Base-by-base conservation (phyloP, 2,888 invertebrate genomes). In the Drosophila suboccidentalis region DNA sequence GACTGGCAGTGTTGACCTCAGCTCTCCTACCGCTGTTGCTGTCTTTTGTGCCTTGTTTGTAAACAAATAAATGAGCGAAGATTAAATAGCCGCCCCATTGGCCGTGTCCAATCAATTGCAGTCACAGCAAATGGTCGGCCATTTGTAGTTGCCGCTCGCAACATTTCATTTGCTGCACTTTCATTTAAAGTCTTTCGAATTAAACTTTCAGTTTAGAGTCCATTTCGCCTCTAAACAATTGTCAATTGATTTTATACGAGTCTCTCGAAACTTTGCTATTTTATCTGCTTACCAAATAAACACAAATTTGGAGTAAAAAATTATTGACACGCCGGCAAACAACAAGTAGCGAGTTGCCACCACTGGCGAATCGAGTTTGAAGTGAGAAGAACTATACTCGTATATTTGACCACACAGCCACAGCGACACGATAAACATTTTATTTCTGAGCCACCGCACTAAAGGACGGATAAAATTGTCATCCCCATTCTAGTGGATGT, bases 21-120 rank as follows among this genome's bases (percentile, higher is more conserved):
- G 26, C 34, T 9, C 1, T 3, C 2, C 32, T 13, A 2, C 39
- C 46, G 13, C 11, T 11, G 13, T n/a, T 10, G 29, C 32, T 63
- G 63, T 64, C 54, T 46, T 54, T 54, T 55, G 50, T 39, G 58
- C 74, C 63, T 57, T 68, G 76, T 63, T 82, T 72, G 76, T 78
- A 82, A 75, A 82, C 79, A 89, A 90, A 84, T 82, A 84, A 84
- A 87, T 87, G 84, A 73, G 63, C 55, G 43, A 53, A 55, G 68
- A 69, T 83, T 81, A 73, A 50, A 66, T 63, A 57, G 64, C 58
- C 63, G 58, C 41, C 64, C 62, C 29, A 61, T 77, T 57, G 61
- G 57, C 65, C 58, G 41, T 22, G 49, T 32, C 62, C 78, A 74
- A 80, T 80, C 67, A 80, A 77, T 80, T 80, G 65, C 62, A 74